Evolutionary conservation across 2,113 vertebrate species (phyloP).

Genomic region (Colossoma macropomum): DNA sequence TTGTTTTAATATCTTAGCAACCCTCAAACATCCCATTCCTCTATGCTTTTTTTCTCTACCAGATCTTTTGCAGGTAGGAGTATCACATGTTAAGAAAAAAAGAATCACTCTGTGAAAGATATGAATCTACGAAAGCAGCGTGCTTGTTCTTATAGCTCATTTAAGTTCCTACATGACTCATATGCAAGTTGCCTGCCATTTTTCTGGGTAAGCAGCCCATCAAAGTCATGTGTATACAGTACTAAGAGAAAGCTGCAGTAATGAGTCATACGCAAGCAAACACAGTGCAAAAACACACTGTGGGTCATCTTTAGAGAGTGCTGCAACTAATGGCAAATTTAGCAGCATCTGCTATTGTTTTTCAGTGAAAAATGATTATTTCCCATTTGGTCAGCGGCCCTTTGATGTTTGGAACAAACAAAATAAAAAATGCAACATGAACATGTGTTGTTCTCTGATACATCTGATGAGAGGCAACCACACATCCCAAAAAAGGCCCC

Average conservation of each 20-base stretch:
- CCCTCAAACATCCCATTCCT: constrained; percentile 34
- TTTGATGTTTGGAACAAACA: no score
- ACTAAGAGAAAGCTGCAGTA: neutral
- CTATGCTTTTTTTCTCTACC: neutral
- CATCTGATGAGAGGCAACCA: no score
- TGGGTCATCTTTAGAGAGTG: no score
- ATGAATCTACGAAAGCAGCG: neutral
- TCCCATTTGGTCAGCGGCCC: no score
- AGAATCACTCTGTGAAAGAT: neutral
- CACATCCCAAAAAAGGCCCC: no score
- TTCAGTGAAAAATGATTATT: no score
- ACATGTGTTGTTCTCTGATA: no score
- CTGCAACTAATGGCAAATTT: no score
- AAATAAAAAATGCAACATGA: no score
- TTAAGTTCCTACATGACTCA: constrained; percentile 12
- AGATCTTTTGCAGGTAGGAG: constrained; percentile 23
- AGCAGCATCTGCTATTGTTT: no score
- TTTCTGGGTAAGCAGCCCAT: constrained; percentile 41
- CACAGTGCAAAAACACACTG: neutral
- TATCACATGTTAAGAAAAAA: neutral
- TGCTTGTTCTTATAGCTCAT: constrained; percentile 7
- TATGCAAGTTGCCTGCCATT: constrained; percentile 35
- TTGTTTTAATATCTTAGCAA: constrained; percentile 62
- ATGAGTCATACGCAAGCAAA: neutral
- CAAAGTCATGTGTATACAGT: neutral